Percentiles rank a stretch among this genome's conserved stretches.
These are phyloP conservation scores for Neodiprion virginianus DNA, from an alignment of 1,140 invertebrate genomes.

Conservation along the genomic window DNA sequence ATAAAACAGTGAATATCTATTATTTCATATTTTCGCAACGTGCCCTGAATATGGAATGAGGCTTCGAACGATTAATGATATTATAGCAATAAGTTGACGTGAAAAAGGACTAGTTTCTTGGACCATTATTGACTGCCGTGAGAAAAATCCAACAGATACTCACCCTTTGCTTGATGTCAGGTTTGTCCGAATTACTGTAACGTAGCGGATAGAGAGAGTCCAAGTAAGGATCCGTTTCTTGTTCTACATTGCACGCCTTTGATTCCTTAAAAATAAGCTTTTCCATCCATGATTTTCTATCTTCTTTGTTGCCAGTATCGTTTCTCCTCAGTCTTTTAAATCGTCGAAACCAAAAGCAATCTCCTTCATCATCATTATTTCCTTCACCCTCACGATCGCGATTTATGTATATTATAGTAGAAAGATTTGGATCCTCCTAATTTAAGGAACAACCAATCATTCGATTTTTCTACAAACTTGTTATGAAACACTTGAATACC, in stretches of 20 bases:
- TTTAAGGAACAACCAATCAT: constrained; percentile 15
- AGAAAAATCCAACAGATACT: not conserved
- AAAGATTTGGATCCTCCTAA: constrained; percentile 39
- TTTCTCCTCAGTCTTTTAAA: constrained; percentile 14
- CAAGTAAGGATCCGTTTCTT: constrained; percentile 3
- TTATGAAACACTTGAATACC: constrained; percentile 30
- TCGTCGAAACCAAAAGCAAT: constrained; percentile 37
- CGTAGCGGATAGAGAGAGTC: constrained; percentile 13
- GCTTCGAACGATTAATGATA: too few species aligned
- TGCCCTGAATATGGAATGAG: not conserved
- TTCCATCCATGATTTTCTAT: not conserved
- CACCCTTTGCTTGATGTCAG: not conserved
- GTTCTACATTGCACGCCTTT: too few species aligned
- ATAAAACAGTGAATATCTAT: not conserved
- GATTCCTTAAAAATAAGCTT: not conserved
- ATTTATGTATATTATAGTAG: constrained; percentile 50
- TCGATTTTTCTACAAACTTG: constrained; percentile 33
- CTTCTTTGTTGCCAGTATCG: not conserved
- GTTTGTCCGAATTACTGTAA: not conserved
- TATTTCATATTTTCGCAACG: not conserved
- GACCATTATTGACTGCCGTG: too few species aligned
- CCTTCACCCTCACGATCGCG: constrained; percentile 39
- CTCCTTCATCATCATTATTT: constrained; percentile 22
- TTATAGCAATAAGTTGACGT: too few species aligned
- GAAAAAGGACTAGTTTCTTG: too few species aligned